These are phyloP conservation scores for Callipepla californica DNA, from an alignment of 2,113 vertebrate species.

Conservation along the genomic window DNA sequence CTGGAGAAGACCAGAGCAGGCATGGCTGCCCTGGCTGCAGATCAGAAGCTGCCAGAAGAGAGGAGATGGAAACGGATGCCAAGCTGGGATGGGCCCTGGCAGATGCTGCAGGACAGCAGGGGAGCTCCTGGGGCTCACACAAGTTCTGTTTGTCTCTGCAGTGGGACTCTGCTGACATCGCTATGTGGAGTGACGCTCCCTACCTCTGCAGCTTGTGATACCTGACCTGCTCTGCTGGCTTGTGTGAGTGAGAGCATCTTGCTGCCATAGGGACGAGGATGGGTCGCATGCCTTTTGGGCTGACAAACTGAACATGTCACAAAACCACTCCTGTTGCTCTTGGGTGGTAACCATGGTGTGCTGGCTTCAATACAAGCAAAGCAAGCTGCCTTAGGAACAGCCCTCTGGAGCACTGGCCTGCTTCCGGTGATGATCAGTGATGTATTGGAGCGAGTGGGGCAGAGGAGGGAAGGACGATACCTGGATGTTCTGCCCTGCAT, in stretches of 20 bases:
- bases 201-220: neutral
- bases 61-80: neutral
- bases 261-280: neutral
- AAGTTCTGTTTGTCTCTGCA: neutral
- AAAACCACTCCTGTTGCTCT: fast-evolving
- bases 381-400: neutral
- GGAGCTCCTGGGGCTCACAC: fast-evolving
- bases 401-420: neutral
- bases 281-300: neutral
- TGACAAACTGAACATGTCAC: fast-evolving
- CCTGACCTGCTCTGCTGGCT: neutral
- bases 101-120: fast-evolving
- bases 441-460: neutral
- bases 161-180: neutral
- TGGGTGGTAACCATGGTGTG: fast-evolving
- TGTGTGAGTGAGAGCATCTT: fast-evolving
- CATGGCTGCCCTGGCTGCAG: neutral
- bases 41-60: neutral
- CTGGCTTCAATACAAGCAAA: neutral
- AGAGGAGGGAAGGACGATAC: neutral
- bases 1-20: fast-evolving
- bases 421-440: fast-evolving
- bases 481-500: fast-evolving
- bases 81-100: fast-evolving
- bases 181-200: neutral